These are phyloP conservation scores for Limnodromus scolopaceus DNA, from an alignment of 2,797 vertebrate genomes.

Conservation along the genomic window DNA sequence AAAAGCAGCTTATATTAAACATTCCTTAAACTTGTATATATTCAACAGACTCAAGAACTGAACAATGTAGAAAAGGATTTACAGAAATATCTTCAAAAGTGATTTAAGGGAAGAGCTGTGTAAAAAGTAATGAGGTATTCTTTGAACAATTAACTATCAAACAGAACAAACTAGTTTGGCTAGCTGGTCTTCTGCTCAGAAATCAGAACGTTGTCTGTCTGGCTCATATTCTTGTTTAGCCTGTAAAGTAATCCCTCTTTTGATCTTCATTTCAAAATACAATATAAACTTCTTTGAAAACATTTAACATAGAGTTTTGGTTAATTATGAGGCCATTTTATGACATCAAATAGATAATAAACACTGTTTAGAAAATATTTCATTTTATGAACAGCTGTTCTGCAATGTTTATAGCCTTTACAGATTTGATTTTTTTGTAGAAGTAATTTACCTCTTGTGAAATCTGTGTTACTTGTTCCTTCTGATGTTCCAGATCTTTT, in stretches of 20 bases:
- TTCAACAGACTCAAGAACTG: neutral
- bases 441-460: conserved; percentile 88
- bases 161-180: conserved; percentile 66
- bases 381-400: conserved; percentile 44
- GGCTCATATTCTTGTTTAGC: conserved; percentile 64
- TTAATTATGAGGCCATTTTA: conserved; percentile 49
- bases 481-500: conserved; percentile 90
- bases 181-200: conserved; percentile 56
- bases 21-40: neutral
- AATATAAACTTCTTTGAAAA: conserved; percentile 54
- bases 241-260: conserved; percentile 67
- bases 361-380: conserved; percentile 50
- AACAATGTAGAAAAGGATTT: neutral
- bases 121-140: conserved; percentile 1
- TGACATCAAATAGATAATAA: conserved; percentile 47
- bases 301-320: conserved; percentile 32
- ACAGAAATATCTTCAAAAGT: neutral
- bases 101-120: conserved; percentile 20
- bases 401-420: conserved; percentile 2
- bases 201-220: conserved; percentile 67
- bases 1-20: neutral
- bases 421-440: conserved; percentile 10
- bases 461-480: conserved; percentile 83
- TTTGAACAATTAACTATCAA: conserved; percentile 43
- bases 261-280: conserved; percentile 66